These are phyloP conservation scores for Mastomys natalensis DNA, from an alignment of 2,113 vertebrate species.

Conservation along the genomic window DNA sequence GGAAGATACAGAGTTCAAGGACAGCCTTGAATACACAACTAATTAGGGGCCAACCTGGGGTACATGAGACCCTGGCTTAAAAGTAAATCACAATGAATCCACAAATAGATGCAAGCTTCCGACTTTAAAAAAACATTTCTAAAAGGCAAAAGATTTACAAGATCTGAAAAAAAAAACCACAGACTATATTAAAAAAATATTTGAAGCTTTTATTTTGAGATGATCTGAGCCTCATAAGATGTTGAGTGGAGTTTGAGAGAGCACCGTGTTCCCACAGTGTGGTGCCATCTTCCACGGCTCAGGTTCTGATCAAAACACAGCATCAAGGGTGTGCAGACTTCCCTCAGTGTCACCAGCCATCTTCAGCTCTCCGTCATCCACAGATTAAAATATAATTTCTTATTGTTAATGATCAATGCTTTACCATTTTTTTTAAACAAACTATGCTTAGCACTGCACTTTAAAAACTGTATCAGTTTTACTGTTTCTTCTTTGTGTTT, in stretches of 20 bases:
- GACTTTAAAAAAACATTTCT: neutral
- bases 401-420: neutral
- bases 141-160: neutral
- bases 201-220: constrained; percentile 24
- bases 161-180: neutral
- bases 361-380: neutral
- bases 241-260: neutral
- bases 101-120: neutral
- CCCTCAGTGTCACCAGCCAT: neutral
- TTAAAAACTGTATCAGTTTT: neutral
- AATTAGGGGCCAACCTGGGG: neutral
- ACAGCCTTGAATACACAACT: neutral
- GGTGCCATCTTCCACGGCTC: neutral
- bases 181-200: neutral
- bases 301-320: neutral
- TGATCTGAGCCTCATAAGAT: neutral
- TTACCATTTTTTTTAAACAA: neutral
- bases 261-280: neutral
- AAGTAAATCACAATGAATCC: neutral
- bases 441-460: neutral
- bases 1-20: neutral
- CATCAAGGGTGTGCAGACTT: neutral
- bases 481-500: neutral
- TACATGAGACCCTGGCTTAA: neutral
- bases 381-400: neutral